A percentile compares a stretch with the other conserved stretches of the same genome.
Evolutionary conservation across 2,797 vertebrate genomes (phyloP).

Genomic region (Tympanoctomys barrerae): DNA sequence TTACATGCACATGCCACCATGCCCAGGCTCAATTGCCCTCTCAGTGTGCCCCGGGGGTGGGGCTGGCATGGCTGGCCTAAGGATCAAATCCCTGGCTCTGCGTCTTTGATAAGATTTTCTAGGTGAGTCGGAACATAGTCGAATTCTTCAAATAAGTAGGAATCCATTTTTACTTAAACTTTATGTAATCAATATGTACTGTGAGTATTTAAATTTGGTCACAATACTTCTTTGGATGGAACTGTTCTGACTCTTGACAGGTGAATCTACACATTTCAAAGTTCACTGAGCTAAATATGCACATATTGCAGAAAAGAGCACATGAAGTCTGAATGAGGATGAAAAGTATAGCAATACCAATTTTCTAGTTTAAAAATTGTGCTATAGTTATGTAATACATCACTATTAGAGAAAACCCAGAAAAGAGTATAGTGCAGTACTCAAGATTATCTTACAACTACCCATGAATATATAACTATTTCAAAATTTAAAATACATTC

Average conservation of each 20-base stretch:
- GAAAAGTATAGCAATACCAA: background rate
- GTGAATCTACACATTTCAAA: background rate
- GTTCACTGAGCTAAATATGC: background rate
- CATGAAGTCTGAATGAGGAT: background rate
- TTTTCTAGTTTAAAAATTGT: background rate
- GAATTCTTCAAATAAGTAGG: background rate
- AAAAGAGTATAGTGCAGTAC: background rate
- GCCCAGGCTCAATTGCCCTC: too few relatives aligned
- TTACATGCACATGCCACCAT: too few relatives aligned
- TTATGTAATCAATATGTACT: background rate
- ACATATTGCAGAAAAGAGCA: background rate
- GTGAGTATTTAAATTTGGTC: too few relatives aligned
- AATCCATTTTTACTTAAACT: background rate
- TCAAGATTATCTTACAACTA: background rate
- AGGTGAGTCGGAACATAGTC: slow-evolving; percentile 1
- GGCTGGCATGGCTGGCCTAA: too few relatives aligned
- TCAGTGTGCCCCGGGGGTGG: too few relatives aligned
- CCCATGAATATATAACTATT: background rate
- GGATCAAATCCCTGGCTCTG: too few relatives aligned
- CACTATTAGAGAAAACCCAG: background rate
- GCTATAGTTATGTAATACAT: background rate
- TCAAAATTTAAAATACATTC: background rate
- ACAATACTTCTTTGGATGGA: background rate
- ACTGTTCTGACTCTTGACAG: background rate
- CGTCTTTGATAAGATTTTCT: background rate